phyloP scores from a whole-genome alignment of 2,113 vertebrate genomes.

The Cavia aperea region DNA sequence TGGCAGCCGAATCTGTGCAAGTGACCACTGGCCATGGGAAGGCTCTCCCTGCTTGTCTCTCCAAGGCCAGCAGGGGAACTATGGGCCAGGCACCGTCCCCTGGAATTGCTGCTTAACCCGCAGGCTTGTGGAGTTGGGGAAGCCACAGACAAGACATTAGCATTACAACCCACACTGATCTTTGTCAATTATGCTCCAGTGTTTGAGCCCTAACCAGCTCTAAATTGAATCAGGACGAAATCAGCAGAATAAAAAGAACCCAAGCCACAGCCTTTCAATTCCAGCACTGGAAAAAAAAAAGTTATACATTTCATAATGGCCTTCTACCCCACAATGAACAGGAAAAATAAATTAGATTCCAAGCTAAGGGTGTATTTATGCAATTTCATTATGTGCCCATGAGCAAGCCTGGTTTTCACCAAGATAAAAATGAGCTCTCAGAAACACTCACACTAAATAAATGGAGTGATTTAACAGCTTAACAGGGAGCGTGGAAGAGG shows the following conservation, averaged over 20 bases:
- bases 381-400: slow-evolving; percentile 86
- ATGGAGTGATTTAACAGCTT: slow-evolving; percentile 86
- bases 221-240: slow-evolving; percentile 82
- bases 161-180: slow-evolving; percentile 74
- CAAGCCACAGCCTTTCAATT: slow-evolving; percentile 79
- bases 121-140: not conserved
- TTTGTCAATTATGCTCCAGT: slow-evolving; percentile 77
- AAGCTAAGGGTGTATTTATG: slow-evolving; percentile 83
- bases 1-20: rapidly evolving
- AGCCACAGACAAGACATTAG: slow-evolving; percentile 62
- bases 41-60: rapidly evolving
- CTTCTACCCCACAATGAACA: slow-evolving; percentile 87
- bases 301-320: slow-evolving; percentile 84
- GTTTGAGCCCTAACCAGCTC: slow-evolving; percentile 80
- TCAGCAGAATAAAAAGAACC: slow-evolving; percentile 80
- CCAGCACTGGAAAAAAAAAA: slow-evolving; percentile 73
- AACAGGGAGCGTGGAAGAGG: slow-evolving; percentile 75
- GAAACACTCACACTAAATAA: slow-evolving; percentile 83
- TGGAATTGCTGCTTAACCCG: not conserved
- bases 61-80: rapidly evolving
- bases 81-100: rapidly evolving
- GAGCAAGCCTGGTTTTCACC: slow-evolving; percentile 82
- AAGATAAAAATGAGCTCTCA: slow-evolving; percentile 86
- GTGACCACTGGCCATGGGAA: not conserved
- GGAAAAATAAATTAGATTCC: slow-evolving; percentile 88